Percentiles rank a stretch among this genome's conserved stretches.
phyloP scores from a whole-genome alignment of 1,140 invertebrate genomes.

The Habropoda laboriosa region DNA sequence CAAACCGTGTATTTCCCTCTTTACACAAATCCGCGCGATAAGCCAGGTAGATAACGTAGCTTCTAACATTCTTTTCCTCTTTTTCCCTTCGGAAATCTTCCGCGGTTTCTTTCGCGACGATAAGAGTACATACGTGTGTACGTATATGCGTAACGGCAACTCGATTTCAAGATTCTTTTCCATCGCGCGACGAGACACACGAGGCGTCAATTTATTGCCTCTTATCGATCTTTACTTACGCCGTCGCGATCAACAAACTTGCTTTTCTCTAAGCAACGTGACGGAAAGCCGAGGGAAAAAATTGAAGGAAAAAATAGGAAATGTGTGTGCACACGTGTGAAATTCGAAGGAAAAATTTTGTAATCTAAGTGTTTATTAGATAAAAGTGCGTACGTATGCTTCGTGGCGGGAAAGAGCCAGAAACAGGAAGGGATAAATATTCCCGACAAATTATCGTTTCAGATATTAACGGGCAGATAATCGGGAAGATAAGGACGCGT shows the following conservation, averaged over 20 bases:
- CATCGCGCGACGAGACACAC: not conserved
- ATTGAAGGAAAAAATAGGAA: no score
- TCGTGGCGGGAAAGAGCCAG: not conserved
- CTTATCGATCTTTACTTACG: not conserved
- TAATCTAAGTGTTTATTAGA: not conserved
- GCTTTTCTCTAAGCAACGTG: not conserved
- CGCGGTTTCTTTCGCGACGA: not conserved
- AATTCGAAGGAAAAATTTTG: not conserved
- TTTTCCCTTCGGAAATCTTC: no score
- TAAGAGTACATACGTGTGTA: not conserved
- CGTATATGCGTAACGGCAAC: not conserved
- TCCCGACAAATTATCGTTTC: slow-evolving; percentile 41
- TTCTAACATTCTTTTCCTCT: not conserved
- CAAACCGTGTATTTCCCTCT: slow-evolving; percentile 5
- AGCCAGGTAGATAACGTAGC: slow-evolving; percentile 23
- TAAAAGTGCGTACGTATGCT: not conserved
- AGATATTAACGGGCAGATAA: slow-evolving; percentile 33
- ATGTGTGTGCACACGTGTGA: no score
- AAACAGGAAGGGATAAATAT: slow-evolving; percentile 47
- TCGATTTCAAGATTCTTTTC: not conserved
- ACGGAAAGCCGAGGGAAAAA: not conserved
- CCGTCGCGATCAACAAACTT: not conserved
- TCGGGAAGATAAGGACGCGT: slow-evolving; percentile 37
- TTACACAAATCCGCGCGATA: slow-evolving; percentile 38
- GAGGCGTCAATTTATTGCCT: not conserved